These are phyloP conservation scores for Laothoe populi DNA, from an alignment of 2,888 invertebrate genomes.

Conservation along the genomic window DNA sequence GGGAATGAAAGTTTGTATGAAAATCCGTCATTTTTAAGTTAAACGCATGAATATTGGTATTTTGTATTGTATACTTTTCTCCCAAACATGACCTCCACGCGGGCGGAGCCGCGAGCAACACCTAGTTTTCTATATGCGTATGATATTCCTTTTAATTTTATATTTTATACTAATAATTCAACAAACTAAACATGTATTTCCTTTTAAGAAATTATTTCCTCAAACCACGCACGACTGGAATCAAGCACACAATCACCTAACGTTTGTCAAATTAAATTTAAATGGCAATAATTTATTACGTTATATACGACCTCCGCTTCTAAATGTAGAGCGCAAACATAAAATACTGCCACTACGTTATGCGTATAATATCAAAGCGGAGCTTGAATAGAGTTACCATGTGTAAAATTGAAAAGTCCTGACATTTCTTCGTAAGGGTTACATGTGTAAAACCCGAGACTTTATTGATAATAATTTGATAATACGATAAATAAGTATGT, in stretches of 20 bases:
- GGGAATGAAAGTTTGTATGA: too few species aligned
- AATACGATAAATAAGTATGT: too few species aligned
- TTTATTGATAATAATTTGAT: too few species aligned
- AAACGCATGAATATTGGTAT: too few species aligned
- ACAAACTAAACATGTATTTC: neutral
- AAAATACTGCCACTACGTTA: conserved; percentile 75
- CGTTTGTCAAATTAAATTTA: conserved; percentile 81
- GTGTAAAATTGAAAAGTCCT: conserved; percentile 4
- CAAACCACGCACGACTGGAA: conserved; percentile 7
- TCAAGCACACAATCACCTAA: conserved; percentile 12
- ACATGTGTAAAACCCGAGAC: too few species aligned
- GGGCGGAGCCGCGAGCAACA: too few species aligned
- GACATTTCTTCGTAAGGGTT: neutral
- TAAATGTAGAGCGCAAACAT: conserved; percentile 75
- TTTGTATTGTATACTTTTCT: too few species aligned
- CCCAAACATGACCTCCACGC: too few species aligned
- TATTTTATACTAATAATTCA: neutral
- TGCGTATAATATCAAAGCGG: conserved; percentile 62
- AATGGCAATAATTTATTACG: conserved; percentile 82
- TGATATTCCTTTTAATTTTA: neutral
- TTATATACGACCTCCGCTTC: conserved; percentile 74
- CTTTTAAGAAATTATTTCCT: conserved; percentile 4
- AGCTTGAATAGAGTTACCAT: conserved; percentile 39
- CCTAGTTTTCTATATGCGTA: too few species aligned
- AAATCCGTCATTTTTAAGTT: too few species aligned